These are phyloP conservation scores for Parnassius orleans DNA, from an alignment of 2,888 invertebrate genomes.

Conservation along the genomic window DNA sequence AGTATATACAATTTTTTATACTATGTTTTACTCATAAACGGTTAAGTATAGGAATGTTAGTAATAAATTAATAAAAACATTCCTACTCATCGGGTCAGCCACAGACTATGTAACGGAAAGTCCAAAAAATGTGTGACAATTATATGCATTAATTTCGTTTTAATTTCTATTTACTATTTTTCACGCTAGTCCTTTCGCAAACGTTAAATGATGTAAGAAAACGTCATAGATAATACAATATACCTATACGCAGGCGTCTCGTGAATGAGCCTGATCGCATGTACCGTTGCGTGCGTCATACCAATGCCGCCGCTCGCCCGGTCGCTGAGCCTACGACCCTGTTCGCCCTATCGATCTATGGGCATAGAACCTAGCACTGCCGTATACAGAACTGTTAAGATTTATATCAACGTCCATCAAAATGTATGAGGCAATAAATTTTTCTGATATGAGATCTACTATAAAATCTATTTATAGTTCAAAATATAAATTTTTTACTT, in stretches of 20 bases:
- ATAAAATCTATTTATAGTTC: neutral
- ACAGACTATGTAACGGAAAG: too few relatives aligned
- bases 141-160: conserved; percentile 8
- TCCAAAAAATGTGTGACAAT: too few relatives aligned
- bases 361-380: conserved; percentile 41
- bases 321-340: conserved; percentile 65
- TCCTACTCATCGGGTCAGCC: too few relatives aligned
- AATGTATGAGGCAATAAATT: conserved; percentile 9
- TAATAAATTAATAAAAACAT: too few relatives aligned
- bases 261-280: conserved; percentile 55
- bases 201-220: conserved; percentile 33
- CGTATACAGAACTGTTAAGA: conserved; percentile 20
- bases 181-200: conserved; percentile 27
- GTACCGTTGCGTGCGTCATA: conserved; percentile 65
- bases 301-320: conserved; percentile 54
- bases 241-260: conserved; percentile 36
- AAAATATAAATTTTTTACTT: neutral
- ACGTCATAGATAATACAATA: conserved; percentile 29
- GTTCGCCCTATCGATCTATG: conserved; percentile 70
- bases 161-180: conserved; percentile 19
- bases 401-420: conserved; percentile 3
- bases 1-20: too few relatives aligned
- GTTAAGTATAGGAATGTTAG: too few relatives aligned
- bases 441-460: neutral
- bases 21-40: too few relatives aligned